A percentile compares a stretch with the other conserved stretches of the same genome.
phyloP scores from a whole-genome alignment of 2,113 vertebrate species.

The Bos indicus region DNA sequence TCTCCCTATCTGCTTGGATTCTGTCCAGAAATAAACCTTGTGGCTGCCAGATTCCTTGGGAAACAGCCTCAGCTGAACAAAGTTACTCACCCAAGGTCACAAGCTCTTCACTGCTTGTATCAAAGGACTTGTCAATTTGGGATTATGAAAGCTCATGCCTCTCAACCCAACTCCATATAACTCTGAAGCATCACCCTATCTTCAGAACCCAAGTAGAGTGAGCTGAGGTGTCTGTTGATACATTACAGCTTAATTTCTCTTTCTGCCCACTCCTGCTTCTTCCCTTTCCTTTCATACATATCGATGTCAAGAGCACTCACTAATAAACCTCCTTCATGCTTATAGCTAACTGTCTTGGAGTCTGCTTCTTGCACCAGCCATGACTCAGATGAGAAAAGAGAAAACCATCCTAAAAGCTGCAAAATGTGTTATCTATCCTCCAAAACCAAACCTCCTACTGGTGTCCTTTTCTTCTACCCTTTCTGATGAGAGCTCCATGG shows the following conservation, averaged over 20 bases:
- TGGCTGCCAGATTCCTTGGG: neutral
- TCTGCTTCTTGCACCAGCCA: neutral
- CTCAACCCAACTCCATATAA: neutral
- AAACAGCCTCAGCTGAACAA: neutral
- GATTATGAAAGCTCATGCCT: neutral
- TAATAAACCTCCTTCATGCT: neutral
- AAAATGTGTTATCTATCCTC: neutral
- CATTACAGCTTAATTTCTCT: neutral
- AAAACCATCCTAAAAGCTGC: neutral
- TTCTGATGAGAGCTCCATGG: neutral
- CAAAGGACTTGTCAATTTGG: neutral
- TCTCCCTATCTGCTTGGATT: neutral
- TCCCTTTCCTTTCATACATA: neutral
- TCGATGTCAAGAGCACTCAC: neutral
- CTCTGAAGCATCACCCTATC: neutral
- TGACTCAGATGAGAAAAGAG: neutral
- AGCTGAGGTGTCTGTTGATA: neutral
- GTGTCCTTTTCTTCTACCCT: neutral
- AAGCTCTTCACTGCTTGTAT: neutral
- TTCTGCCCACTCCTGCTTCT: neutral
- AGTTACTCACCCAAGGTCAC: neutral
- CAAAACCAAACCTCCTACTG: neutral
- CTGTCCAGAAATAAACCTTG: neutral
- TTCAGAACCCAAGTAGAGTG: neutral
- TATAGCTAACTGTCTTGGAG: neutral